phyloP scores from a whole-genome alignment of 2,888 invertebrate species.

The Melikaiella ostensackeni region DNA sequence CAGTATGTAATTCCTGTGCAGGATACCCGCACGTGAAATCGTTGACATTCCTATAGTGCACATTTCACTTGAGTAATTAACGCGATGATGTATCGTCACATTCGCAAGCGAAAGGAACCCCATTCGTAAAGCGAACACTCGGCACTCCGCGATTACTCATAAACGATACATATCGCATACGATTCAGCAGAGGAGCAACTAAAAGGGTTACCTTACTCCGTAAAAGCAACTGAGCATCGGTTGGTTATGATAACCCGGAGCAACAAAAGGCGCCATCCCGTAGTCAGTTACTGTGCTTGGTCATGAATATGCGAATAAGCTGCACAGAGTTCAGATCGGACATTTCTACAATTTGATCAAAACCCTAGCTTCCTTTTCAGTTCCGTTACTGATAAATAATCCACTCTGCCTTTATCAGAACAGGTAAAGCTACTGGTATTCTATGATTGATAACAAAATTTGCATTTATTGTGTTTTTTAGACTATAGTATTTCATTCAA shows the following conservation, averaged over 20 bases:
- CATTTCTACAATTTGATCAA: constrained; percentile 30
- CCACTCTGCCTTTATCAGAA: neutral
- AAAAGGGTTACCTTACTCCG: constrained; percentile 32
- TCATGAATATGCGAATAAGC: constrained; percentile 37
- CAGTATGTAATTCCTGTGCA: constrained; percentile 28
- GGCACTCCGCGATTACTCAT: constrained; percentile 36
- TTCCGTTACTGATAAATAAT: constrained; percentile 13
- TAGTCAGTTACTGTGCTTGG: neutral
- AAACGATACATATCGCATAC: constrained; percentile 39
- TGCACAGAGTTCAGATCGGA: neutral
- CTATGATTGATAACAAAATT: neutral
- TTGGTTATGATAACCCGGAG: constrained; percentile 32
- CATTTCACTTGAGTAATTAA: constrained; percentile 40
- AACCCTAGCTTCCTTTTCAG: constrained; percentile 5
- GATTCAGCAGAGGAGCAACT: constrained; percentile 22
- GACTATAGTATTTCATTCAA: too few relatives aligned
- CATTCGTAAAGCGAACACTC: constrained; percentile 39
- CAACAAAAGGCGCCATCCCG: constrained; percentile 34
- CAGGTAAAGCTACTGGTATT: neutral
- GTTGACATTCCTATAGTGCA: constrained; percentile 38
- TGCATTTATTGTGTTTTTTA: neutral
- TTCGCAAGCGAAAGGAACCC: constrained; percentile 23
- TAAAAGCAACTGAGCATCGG: constrained; percentile 29
- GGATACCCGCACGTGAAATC: constrained; percentile 21
- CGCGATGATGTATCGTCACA: constrained; percentile 32